A percentile compares a stretch with the other conserved stretches of the same genome.
Evolutionary conservation across 1,140 invertebrate species (phyloP).

Genomic region (Daktulosphaira vitifoliae): DNA sequence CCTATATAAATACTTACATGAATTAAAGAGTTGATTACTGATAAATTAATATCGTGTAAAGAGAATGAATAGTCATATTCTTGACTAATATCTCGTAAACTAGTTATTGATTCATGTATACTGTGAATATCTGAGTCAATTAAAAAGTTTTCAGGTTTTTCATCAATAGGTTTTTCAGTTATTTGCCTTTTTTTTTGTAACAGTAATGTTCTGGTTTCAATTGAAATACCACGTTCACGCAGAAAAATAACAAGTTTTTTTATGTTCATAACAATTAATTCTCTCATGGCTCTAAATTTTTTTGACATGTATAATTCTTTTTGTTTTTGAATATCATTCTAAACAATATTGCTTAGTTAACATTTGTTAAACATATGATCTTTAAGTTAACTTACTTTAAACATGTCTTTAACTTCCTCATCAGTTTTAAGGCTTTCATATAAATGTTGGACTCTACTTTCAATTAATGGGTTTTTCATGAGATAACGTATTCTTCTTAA

Average conservation of each 20-base stretch:
- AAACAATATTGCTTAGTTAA: not conserved
- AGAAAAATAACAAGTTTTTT: not conserved
- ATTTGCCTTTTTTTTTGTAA: not conserved
- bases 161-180: not conserved
- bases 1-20: not conserved
- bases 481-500: slow-evolving; percentile 3
- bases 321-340: slow-evolving; percentile 8
- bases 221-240: not conserved
- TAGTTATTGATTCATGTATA: not conserved
- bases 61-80: slow-evolving; percentile 1
- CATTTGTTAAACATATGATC: not conserved
- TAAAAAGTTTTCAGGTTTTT: not conserved
- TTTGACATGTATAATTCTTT: not conserved
- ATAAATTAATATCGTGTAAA: not conserved
- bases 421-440: not conserved
- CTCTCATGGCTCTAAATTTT: slow-evolving; percentile 11
- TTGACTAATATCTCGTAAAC: not conserved
- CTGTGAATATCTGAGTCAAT: not conserved
- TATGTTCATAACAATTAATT: slow-evolving; percentile 7
- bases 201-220: not conserved
- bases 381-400: slow-evolving; percentile 7
- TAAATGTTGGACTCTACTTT: not conserved
- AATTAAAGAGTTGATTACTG: not conserved
- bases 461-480: slow-evolving; percentile 6
- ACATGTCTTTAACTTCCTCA: slow-evolving; percentile 15